Evolutionary conservation across 30 jellyfish, hydroid and myxozoan genomes (phyloP), one percentile per base, ranked within the genome.

Genomic region (Cassiopea andromeda): DNA sequence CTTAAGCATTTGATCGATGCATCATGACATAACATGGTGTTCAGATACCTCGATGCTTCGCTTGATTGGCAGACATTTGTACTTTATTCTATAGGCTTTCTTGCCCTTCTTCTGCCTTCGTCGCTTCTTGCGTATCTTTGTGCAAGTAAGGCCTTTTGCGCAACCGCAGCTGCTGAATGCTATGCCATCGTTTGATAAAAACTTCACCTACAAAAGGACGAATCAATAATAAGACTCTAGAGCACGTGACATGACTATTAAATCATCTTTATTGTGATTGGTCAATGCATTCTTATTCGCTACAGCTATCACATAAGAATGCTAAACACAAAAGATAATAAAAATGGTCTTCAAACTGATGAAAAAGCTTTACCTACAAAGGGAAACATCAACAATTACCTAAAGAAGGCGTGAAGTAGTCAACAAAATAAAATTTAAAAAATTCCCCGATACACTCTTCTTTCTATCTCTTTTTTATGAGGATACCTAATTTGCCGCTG

Each of bases 151-250:
- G 1, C 93, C 93, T 1, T 82, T 60, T 5, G 87, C 93, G 77
- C 93, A 86, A 5, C 89, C 93, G 49, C 93, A 86, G 73, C 93
- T 86, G 57, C 89, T 75, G 27, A 74, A 59, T 57, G 93, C 93
- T 14, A 86, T 43, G 46, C 93, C 93, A 27, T 76, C 77, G 82
- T 46, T 86, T 44, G 76, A 69, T 38, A 18, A 76, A 46, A 48
- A 59, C 43, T 83, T 43, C 88, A 59, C 59, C 83, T 75, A 44
- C 60, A 86, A 77, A 78, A 77, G 54, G n/a, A 70, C n/a, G 38
- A 16, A 19, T 4, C 10, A 54, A 10, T 54, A 6, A 54, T 54
- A 6, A 54, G 64, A 54, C 7, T 3, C 12, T 54, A 54, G 64
- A 3, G 7, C 10, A 6, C 7, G 64, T 54, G 7, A 54, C 64